Base-by-base conservation (phyloP, 2,797 vertebrate genomes). In the Microctenopoma steveboyesi region DNA sequence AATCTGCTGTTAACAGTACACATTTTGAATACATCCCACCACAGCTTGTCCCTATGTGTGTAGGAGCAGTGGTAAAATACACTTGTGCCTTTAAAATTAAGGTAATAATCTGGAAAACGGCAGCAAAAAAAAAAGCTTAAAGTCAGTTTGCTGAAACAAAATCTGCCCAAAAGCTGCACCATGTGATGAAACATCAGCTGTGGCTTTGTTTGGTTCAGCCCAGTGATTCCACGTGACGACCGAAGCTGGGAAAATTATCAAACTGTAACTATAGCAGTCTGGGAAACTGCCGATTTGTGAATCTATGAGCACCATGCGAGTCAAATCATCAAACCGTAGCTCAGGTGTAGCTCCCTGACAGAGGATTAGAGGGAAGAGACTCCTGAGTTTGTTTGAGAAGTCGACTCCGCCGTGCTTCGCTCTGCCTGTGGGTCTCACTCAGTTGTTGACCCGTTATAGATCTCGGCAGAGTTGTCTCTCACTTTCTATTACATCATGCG, bases 381-480 rank as follows among this genome's bases (percentile, higher is more conserved):
- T 72, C 43, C 61, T 3, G 2, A 55, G 74, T 57, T 72, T n/a
- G 71, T 64, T 64, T 56, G 68, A 83, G 73, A 60, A 74, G 49
- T 72, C 46, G 56, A 66, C 74, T 69, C 47, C 67, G 51, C 43
- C 48, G 6, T 54, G 63, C 55, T 60, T 55, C 40, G 10, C n/a
- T 76, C 76, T 48, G 77, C 64, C 69, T 37, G 66, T 72, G 45
- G 74, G 60, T 79, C 67, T 67, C 68, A 43, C 71, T 64, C 3
- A 60, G 55, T 75, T 59, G 59, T 73, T 82, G 81, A 82, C 79
- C 79, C 54, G 57, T 76, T 37, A 66, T 52, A 67, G 78, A 72
- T 72, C 65, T 25, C 30, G 37, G 74, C 73, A 45, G 66, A 63
- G 46, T 56, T 76, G 60, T 54, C 43, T 40, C 64, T 53, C 72